These are phyloP conservation scores for Diacarnus erythraeanus DNA, from an alignment of 37 sponge, comb jelly and placozoan species.

Conservation along the genomic window DNA sequence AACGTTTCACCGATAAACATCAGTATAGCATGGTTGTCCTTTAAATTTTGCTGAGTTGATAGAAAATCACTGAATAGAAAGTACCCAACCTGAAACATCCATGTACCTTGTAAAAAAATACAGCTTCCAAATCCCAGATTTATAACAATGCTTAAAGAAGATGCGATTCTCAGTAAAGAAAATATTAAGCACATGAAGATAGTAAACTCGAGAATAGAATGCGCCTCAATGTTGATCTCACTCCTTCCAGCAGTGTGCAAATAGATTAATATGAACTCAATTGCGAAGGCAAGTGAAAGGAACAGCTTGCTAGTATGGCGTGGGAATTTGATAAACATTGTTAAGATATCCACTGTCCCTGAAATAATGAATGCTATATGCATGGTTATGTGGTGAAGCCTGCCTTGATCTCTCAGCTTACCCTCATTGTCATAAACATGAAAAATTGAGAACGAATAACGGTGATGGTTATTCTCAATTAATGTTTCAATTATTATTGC, in stretches of 20 bases:
- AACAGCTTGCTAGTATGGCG: constrained; percentile 32
- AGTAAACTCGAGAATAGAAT: constrained; percentile 24
- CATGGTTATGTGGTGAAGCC: constrained; percentile 57
- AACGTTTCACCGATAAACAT: neutral
- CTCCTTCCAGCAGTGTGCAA: constrained; percentile 36
- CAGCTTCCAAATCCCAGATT: constrained; percentile 32
- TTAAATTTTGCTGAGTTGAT: neutral
- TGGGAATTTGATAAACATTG: constrained; percentile 30
- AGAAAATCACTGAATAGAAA: neutral
- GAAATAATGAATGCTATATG: constrained; percentile 48
- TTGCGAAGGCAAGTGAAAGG: constrained; percentile 38
- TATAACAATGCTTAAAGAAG: constrained; percentile 26
- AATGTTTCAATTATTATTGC: constrained; percentile 48
- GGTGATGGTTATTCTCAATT: constrained; percentile 1
- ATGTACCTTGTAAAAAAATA: constrained; percentile 53
- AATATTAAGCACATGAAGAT: constrained; percentile 25
- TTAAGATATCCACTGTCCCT: constrained; percentile 48
- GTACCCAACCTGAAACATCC: constrained; percentile 56
- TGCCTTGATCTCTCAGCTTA: neutral
- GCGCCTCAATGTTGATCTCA: constrained; percentile 19
- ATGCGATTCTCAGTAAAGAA: constrained; percentile 23
- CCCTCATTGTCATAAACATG: constrained; percentile 3
- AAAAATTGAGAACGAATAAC: constrained; percentile 9
- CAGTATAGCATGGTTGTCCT: neutral
- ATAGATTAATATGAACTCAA: constrained; percentile 55